Conservation (phyloP, 2,888 invertebrate genomes). For the Podotricha telesiphe region DNA sequence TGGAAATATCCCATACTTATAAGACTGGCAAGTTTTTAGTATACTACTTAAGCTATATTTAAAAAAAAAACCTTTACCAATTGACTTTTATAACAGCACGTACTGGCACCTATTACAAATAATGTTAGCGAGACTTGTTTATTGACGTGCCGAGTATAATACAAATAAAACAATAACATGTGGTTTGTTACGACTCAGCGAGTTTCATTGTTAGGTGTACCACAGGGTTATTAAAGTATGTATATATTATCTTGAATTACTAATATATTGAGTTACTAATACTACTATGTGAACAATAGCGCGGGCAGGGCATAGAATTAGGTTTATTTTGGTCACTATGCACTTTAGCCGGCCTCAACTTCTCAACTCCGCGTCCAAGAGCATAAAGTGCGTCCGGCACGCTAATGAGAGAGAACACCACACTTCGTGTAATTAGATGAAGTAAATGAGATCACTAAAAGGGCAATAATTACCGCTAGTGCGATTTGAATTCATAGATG, state of each 20-base stretch:
- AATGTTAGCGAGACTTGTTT: not conserved
- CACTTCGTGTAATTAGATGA: too few relatives aligned
- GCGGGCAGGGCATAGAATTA: not conserved
- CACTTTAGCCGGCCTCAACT: not conserved
- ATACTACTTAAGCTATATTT: not conserved
- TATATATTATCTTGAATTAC: slow-evolving; percentile 12
- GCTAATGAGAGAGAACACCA: too few relatives aligned
- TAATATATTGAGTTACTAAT: not conserved
- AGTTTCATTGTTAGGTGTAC: slow-evolving; percentile 13
- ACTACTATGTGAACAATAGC: not conserved
- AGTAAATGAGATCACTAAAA: too few relatives aligned
- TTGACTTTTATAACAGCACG: slow-evolving; percentile 2
- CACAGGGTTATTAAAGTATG: slow-evolving; percentile 15
- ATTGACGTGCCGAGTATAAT: slow-evolving; percentile 12
- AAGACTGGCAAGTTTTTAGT: not conserved
- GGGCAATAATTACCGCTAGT: too few relatives aligned
- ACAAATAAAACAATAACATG: slow-evolving; percentile 9
- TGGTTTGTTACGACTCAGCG: slow-evolving; percentile 13
- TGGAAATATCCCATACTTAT: too few relatives aligned
- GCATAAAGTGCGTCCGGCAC: too few relatives aligned
- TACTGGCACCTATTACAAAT: slow-evolving; percentile 1
- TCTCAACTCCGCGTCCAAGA: not conserved
- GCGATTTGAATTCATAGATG: too few relatives aligned
- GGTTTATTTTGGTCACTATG: not conserved
- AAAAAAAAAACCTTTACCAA: not conserved